These are phyloP conservation scores for Steromphala cineraria DNA, from an alignment of 2,888 invertebrate species.

Conservation along the genomic window DNA sequence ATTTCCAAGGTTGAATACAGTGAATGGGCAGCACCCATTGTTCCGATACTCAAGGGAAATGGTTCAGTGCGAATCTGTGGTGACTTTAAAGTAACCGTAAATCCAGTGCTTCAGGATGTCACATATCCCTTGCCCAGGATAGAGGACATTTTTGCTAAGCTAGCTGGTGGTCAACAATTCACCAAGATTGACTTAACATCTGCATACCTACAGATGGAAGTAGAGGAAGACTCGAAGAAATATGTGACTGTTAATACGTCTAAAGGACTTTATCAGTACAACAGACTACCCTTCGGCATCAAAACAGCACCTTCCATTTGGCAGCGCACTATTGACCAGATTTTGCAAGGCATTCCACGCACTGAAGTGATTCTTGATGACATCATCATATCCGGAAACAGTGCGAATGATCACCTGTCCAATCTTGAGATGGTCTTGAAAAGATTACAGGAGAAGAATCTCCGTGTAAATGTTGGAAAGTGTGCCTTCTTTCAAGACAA, in stretches of 20 bases:
- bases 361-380: neutral
- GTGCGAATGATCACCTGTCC: too few species aligned
- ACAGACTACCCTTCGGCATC: neutral
- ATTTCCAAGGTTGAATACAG: constrained; percentile 24
- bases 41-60: constrained; percentile 23
- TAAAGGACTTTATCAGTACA: neutral
- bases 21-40: constrained; percentile 34
- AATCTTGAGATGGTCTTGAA: too few species aligned
- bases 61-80: constrained; percentile 41
- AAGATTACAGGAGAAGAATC: too few species aligned
- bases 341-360: neutral
- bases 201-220: constrained; percentile 14
- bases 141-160: constrained; percentile 46
- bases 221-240: neutral
- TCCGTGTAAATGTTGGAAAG: too few species aligned
- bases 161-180: constrained; percentile 34
- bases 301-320: neutral
- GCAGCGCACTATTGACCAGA: neutral
- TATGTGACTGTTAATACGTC: neutral
- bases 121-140: constrained; percentile 44
- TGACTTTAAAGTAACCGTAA: constrained; percentile 44
- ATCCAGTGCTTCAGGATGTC: constrained; percentile 46
- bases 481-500: neutral
- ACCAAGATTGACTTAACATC: constrained; percentile 6
- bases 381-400: neutral